These are phyloP conservation scores for Phocoena phocoena DNA, from an alignment of 2,113 vertebrate species.

Conservation along the genomic window DNA sequence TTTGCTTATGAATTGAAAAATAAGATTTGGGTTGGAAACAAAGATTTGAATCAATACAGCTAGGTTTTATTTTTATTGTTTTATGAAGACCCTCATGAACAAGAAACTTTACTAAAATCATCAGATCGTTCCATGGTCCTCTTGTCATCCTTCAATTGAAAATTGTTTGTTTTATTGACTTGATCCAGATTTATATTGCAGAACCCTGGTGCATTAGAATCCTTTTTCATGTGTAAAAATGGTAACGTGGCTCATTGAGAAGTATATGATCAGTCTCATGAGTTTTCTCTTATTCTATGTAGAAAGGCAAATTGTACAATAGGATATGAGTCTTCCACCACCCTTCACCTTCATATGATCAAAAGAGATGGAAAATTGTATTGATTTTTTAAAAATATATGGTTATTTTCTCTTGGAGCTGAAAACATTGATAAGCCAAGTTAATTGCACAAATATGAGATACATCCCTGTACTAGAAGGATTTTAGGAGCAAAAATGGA, in stretches of 20 bases:
- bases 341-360: not conserved
- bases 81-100: not conserved
- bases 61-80: constrained; percentile 20
- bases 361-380: not conserved
- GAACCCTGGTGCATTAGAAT: not conserved
- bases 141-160: not conserved
- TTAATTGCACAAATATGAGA: not conserved
- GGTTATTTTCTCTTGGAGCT: not conserved
- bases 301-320: not conserved
- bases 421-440: not conserved
- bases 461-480: not conserved
- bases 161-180: not conserved
- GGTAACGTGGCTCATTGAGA: not conserved
- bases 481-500: not conserved
- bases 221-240: not conserved
- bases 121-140: not conserved
- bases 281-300: not conserved
- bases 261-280: not conserved
- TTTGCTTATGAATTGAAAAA: constrained; percentile 13
- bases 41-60: constrained; percentile 33
- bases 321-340: not conserved
- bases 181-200: not conserved
- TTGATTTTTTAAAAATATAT: not conserved
- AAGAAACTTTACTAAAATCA: not conserved
- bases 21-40: not conserved